Conservation (phyloP, 2,113 vertebrate species). For the Benitochromis conjunctus region DNA sequence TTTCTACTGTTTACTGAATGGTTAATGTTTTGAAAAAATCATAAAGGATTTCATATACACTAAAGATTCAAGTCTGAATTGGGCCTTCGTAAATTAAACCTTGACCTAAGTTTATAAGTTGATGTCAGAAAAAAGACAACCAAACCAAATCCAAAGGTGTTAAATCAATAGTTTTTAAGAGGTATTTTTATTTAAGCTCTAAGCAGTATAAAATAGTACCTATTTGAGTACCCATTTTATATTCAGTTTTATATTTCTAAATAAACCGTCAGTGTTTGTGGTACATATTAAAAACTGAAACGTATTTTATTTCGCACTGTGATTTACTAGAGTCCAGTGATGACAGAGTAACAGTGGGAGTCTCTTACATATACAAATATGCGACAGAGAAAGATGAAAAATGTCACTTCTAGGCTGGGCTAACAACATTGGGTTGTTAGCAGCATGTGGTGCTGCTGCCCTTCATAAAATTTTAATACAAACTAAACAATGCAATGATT, state of each 20-base stretch:
- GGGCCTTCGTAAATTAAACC: neutral
- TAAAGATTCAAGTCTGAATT: neutral
- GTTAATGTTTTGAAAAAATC: neutral
- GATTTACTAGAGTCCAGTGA: neutral
- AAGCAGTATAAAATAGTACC: neutral
- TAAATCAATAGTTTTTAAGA: neutral
- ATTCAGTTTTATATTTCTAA: neutral
- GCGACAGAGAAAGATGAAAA: neutral
- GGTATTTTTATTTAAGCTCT: neutral
- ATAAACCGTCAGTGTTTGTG: neutral
- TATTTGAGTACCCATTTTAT: neutral
- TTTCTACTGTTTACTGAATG: neutral
- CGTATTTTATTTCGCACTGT: neutral
- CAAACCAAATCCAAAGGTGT: neutral
- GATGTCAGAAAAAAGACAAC: neutral
- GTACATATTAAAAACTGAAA: neutral
- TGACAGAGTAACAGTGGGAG: neutral
- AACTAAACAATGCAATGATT: conserved; percentile 57
- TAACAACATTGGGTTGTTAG: neutral
- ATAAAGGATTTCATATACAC: neutral
- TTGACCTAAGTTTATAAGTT: neutral
- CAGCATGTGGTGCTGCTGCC: neutral
- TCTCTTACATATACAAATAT: neutral
- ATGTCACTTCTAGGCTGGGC: neutral
- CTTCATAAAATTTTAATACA: conserved; percentile 57